These are phyloP conservation scores for Helarctos malayanus DNA, from an alignment of 2,797 vertebrate species.

Conservation along the genomic window DNA sequence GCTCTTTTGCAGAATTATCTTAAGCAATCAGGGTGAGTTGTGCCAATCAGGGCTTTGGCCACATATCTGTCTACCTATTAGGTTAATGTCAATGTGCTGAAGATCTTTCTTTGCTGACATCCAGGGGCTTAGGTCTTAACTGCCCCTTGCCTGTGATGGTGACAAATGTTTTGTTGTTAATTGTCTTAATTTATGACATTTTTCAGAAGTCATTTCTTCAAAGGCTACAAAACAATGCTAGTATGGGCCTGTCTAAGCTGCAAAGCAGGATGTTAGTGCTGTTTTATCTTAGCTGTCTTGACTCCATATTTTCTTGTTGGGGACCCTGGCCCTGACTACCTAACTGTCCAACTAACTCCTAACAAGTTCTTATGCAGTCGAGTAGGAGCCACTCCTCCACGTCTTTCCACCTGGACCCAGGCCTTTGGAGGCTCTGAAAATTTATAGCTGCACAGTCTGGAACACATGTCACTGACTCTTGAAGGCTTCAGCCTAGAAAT, in stretches of 20 bases:
- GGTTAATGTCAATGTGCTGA: background rate
- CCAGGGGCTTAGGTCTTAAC: background rate
- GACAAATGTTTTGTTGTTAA: background rate
- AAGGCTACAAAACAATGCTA: background rate
- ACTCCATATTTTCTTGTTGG: background rate
- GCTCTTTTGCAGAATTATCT: background rate
- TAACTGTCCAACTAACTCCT: background rate
- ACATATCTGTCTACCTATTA: background rate
- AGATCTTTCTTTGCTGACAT: background rate
- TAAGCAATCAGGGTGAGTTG: background rate
- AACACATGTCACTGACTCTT: background rate
- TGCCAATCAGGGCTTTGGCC: background rate
- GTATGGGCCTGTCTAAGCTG: background rate
- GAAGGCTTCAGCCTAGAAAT: background rate
- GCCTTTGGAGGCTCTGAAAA: background rate
- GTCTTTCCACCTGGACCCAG: accelerated
- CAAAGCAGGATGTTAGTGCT: background rate
- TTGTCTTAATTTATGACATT: background rate
- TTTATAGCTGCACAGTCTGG: background rate
- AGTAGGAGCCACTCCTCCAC: background rate
- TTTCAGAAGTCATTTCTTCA: background rate
- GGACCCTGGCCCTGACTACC: background rate
- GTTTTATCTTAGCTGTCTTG: background rate
- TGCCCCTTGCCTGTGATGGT: background rate
- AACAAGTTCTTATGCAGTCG: background rate